These are phyloP conservation scores for Bubo blakistoni DNA, from an alignment of 2,113 vertebrate genomes.

Conservation along the genomic window DNA sequence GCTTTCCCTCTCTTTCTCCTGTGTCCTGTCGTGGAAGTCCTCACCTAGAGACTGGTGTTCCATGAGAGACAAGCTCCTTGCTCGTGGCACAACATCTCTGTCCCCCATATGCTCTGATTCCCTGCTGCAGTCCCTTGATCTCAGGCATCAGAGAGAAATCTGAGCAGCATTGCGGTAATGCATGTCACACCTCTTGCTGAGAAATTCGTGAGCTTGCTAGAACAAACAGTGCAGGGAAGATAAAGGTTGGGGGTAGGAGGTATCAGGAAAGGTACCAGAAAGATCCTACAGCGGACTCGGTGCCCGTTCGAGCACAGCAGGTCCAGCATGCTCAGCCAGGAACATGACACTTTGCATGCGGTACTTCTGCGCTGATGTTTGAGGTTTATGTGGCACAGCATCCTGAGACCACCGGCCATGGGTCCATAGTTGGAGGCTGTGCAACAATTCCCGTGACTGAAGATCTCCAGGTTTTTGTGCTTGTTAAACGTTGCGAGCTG, in stretches of 20 bases:
- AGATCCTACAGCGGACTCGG: rapidly evolving
- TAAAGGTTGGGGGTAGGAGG: background rate
- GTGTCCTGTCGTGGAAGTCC: constrained; percentile 2
- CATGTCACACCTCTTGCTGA: constrained; percentile 6
- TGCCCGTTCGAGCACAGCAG: background rate
- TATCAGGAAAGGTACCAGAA: background rate
- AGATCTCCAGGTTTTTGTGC: background rate
- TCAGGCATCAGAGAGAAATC: background rate
- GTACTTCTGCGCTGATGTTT: background rate
- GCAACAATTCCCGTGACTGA: background rate
- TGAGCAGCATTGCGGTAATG: background rate
- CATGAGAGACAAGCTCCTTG: background rate
- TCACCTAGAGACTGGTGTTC: background rate
- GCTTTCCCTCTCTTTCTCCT: background rate
- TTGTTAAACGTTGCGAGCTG: background rate
- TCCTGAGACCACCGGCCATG: rapidly evolving
- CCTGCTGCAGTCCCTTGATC: constrained; percentile 36
- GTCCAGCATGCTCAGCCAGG: background rate
- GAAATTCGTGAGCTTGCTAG: background rate
- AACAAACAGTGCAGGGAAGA: background rate
- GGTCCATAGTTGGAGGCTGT: background rate
- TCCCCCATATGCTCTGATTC: background rate
- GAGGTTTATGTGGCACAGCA: background rate
- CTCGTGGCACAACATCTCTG: background rate
- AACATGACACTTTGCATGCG: rapidly evolving